phyloP scores from a whole-genome alignment of 2,113 vertebrate species.

The Zapornia atra region DNA sequence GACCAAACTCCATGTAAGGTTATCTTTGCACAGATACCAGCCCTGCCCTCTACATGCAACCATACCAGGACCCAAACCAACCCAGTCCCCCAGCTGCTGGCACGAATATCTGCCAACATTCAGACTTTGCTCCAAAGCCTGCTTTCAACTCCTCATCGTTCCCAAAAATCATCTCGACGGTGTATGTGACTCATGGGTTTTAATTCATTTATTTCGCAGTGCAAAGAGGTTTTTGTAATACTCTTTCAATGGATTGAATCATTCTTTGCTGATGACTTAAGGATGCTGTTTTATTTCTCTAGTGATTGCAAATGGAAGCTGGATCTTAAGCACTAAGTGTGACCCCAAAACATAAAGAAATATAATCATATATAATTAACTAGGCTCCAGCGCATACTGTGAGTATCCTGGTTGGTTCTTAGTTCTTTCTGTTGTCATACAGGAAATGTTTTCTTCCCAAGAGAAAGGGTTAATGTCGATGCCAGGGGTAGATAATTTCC shows the following conservation, averaged over 20 bases:
- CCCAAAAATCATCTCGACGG: neutral
- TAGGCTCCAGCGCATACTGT: neutral
- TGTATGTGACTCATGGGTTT: conserved; percentile 21
- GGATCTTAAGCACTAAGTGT: neutral
- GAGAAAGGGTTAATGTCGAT: neutral
- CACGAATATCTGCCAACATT: rapidly evolving
- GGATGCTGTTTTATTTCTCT: conserved; percentile 22
- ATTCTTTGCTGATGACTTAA: conserved; percentile 40
- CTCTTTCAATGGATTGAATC: conserved; percentile 32
- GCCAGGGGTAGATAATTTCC: neutral
- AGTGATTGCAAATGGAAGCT: conserved; percentile 20
- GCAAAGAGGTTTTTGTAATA: conserved; percentile 26
- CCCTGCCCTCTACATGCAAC: neutral
- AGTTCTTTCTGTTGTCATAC: neutral
- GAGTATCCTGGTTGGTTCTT: neutral
- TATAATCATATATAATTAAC: neutral
- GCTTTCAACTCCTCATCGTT: neutral
- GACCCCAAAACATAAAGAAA: neutral
- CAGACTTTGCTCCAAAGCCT: neutral
- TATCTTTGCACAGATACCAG: neutral
- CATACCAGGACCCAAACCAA: rapidly evolving
- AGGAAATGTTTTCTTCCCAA: neutral
- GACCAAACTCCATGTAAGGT: rapidly evolving
- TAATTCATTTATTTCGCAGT: neutral
- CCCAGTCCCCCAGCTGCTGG: neutral